Evolutionary conservation across 2,113 vertebrate genomes (phyloP).

Genomic region (Pomatorhinus ruficollis): DNA sequence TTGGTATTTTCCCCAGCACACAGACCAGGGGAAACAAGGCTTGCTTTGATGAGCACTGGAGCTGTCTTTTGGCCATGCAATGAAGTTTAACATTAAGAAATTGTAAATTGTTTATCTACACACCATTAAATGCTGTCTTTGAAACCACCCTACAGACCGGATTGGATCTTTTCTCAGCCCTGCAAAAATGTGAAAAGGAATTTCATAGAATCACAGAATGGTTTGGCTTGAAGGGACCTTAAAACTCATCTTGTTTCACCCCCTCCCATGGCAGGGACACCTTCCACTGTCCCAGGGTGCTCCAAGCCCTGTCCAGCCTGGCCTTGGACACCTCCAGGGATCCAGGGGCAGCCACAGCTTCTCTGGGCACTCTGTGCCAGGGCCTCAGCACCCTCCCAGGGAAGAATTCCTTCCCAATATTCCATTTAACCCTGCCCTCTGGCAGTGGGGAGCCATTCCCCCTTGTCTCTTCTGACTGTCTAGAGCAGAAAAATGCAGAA

Average conservation of each 20-base stretch:
- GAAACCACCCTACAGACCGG: not conserved
- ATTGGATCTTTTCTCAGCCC: not conserved
- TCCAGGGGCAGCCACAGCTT: not conserved
- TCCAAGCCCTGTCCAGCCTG: fast-evolving
- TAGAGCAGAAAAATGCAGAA: not conserved
- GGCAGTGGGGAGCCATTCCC: not conserved
- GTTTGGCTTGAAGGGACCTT: not conserved
- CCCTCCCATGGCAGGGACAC: not conserved
- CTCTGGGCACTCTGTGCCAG: not conserved
- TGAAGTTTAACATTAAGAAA: not conserved
- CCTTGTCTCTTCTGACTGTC: not conserved
- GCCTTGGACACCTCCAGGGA: not conserved
- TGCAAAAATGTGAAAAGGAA: not conserved
- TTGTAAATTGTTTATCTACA: not conserved
- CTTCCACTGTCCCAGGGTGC: fast-evolving
- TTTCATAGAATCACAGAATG: not conserved
- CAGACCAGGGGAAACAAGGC: not conserved
- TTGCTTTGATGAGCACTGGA: not conserved
- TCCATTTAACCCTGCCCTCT: not conserved
- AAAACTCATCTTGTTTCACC: not conserved
- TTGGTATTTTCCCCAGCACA: not conserved
- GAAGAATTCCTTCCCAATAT: not conserved
- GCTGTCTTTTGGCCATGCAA: not conserved
- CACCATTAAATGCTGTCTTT: not conserved
- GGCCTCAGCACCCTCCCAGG: fast-evolving